phyloP scores from a whole-genome alignment of 2,797 vertebrate genomes.

The Centroberyx gerrardi region DNA sequence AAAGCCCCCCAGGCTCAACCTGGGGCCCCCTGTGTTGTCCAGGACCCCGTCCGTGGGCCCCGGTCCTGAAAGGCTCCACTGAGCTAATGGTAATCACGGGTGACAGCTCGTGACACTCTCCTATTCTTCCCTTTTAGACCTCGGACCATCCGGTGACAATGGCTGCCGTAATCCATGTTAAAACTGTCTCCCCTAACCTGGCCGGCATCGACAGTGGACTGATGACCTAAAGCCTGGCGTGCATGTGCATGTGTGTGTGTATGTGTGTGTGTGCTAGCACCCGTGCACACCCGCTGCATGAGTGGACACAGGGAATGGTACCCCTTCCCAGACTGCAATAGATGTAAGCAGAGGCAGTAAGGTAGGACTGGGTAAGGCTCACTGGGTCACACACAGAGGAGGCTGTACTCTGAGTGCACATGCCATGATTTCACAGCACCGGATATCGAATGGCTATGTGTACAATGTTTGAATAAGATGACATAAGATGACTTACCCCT shows the following conservation, averaged over 20 bases:
- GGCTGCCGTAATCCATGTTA: slow-evolving; percentile 87
- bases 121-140: slow-evolving; percentile 90
- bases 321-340: slow-evolving; percentile 32
- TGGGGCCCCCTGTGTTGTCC: slow-evolving; percentile 80
- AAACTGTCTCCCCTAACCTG: slow-evolving; percentile 87
- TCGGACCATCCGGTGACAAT: slow-evolving; percentile 86
- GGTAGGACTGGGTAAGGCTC: slow-evolving; percentile 13
- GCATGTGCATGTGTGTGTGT: slow-evolving; percentile 4
- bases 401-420: background rate
- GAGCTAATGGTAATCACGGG: slow-evolving; percentile 88
- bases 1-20: slow-evolving; percentile 84
- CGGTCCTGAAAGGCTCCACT: slow-evolving; percentile 87
- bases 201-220: slow-evolving; percentile 77
- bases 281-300: slow-evolving; percentile 42
- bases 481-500: slow-evolving; percentile 89
- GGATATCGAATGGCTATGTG: background rate
- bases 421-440: slow-evolving; percentile 6
- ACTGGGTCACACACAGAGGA: slow-evolving; percentile 9
- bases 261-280: slow-evolving; percentile 4
- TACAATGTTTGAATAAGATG: background rate
- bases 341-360: slow-evolving; percentile 43
- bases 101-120: slow-evolving; percentile 89
- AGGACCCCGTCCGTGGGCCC: slow-evolving; percentile 79
- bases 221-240: slow-evolving; percentile 79
- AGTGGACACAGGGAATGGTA: slow-evolving; percentile 66